phyloP scores from a whole-genome alignment of 2,113 vertebrate species.

The Pagrus major region DNA sequence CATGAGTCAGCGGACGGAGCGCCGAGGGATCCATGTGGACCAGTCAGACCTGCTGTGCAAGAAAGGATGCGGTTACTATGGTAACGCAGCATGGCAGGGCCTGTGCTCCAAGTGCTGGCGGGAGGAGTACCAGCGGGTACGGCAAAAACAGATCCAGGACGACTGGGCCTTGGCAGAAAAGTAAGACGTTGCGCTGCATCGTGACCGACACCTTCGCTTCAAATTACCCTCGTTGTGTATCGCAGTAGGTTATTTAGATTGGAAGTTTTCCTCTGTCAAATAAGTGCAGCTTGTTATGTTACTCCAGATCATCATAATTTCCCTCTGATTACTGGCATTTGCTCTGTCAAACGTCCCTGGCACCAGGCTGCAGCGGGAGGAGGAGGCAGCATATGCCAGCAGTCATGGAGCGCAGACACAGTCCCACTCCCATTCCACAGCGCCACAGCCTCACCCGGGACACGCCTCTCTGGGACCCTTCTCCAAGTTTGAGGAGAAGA shows the following conservation, averaged over 20 bases:
- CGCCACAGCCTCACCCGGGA: constrained; percentile 83
- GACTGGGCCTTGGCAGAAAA: constrained; percentile 96
- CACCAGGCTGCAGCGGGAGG: constrained; percentile 93
- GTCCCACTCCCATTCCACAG: constrained; percentile 81
- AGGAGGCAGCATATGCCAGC: constrained; percentile 95
- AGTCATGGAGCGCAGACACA: constrained; percentile 85
- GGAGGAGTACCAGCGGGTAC: constrained; percentile 92
- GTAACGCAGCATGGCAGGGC: constrained; percentile 95
- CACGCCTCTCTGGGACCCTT: constrained; percentile 90
- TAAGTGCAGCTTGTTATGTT: not conserved
- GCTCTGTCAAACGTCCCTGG: not conserved
- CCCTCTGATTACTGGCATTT: not conserved
- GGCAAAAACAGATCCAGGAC: constrained; percentile 96
- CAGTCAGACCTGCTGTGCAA: constrained; percentile 95
- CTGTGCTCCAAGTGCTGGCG: constrained; percentile 98
- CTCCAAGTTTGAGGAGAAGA: constrained; percentile 99
- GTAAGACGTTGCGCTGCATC: constrained; percentile 75
- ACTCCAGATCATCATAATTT: not conserved
- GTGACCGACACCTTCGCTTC: not conserved
- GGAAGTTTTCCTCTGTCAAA: not conserved
- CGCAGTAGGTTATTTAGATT: not conserved
- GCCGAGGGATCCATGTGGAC: constrained; percentile 94
- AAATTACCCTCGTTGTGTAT: not conserved
- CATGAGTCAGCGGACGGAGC: constrained; percentile 93
- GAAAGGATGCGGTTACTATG: constrained; percentile 97